A percentile compares a stretch with the other conserved stretches of the same genome.
These are phyloP conservation scores for Bombus affinis DNA, from an alignment of 1,140 invertebrate genomes.

Conservation along the genomic window DNA sequence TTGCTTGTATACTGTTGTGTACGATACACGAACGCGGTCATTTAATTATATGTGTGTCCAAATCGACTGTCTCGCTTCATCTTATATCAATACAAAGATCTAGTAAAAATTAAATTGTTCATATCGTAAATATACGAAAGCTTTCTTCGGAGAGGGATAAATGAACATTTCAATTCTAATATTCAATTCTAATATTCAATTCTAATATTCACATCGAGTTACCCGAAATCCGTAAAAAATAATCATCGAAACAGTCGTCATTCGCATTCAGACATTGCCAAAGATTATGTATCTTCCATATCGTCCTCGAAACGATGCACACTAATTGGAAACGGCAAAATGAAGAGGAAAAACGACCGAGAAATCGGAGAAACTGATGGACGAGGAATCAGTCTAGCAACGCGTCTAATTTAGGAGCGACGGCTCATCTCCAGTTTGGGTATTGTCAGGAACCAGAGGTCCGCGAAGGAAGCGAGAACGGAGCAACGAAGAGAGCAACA, in stretches of 20 bases:
- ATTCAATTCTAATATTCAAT: not conserved
- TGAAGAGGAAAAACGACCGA: not conserved
- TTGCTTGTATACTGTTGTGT: too few species aligned
- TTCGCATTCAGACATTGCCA: not conserved
- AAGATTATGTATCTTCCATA: not conserved
- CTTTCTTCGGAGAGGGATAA: not conserved
- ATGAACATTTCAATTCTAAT: not conserved
- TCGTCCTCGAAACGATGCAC: not conserved
- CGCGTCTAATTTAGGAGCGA: slow-evolving; percentile 43
- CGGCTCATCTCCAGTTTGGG: slow-evolving; percentile 43
- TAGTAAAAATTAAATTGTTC: too few species aligned
- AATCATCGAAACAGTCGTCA: not conserved
- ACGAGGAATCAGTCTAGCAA: not conserved
- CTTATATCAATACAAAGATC: too few species aligned
- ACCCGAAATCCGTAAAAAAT: not conserved
- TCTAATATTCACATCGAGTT: not conserved
- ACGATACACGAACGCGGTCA: too few species aligned
- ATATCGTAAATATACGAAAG: not conserved
- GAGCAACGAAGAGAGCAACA: slow-evolving; percentile 46
- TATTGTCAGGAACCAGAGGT: slow-evolving; percentile 38
- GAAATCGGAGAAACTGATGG: not conserved
- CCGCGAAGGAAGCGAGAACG: slow-evolving; percentile 24
- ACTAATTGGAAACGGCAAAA: not conserved
- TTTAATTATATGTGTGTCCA: too few species aligned
- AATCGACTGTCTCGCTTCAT: too few species aligned